Percentiles rank a stretch among this genome's conserved stretches.
Conservation (phyloP, 2,888 invertebrate species). For the Orthosia incerta region DNA sequence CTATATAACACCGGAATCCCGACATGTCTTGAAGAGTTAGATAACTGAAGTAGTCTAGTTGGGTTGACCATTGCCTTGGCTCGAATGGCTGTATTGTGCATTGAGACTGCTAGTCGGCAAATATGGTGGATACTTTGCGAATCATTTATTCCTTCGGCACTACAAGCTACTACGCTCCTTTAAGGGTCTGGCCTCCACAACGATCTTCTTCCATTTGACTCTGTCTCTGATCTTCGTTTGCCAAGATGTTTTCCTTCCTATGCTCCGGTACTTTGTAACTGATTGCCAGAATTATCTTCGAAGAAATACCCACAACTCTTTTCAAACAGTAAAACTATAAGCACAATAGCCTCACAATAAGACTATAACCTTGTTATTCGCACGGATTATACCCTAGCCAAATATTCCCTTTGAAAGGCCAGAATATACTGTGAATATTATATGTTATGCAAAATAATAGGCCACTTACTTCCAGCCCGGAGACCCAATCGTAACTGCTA, state of each 20-base stretch:
- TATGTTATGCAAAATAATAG: slow-evolving; percentile 55
- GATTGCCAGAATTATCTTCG: not conserved
- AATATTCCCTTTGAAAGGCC: slow-evolving; percentile 48
- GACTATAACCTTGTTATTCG: slow-evolving; percentile 36
- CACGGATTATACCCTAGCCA: slow-evolving; percentile 43
- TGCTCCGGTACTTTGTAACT: not conserved
- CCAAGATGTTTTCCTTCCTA: too few relatives aligned
- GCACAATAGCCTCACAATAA: slow-evolving; percentile 21
- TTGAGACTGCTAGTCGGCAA: not conserved
- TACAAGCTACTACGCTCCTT: too few relatives aligned
- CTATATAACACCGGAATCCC: too few relatives aligned
- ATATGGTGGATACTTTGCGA: not conserved
- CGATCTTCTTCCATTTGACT: too few relatives aligned
- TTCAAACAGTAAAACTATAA: not conserved
- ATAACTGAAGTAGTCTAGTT: too few relatives aligned
- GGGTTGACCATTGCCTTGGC: too few relatives aligned
- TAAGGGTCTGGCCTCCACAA: too few relatives aligned
- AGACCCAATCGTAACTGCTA: slow-evolving; percentile 28
- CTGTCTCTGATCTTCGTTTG: too few relatives aligned
- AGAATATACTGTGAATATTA: slow-evolving; percentile 51
- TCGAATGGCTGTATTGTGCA: too few relatives aligned
- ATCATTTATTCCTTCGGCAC: too few relatives aligned
- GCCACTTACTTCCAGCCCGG: slow-evolving; percentile 27
- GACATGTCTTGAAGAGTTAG: too few relatives aligned
- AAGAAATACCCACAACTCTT: not conserved